These are phyloP conservation scores for Drymodes brunneopygia DNA, from an alignment of 2,113 vertebrate species.

Conservation along the genomic window DNA sequence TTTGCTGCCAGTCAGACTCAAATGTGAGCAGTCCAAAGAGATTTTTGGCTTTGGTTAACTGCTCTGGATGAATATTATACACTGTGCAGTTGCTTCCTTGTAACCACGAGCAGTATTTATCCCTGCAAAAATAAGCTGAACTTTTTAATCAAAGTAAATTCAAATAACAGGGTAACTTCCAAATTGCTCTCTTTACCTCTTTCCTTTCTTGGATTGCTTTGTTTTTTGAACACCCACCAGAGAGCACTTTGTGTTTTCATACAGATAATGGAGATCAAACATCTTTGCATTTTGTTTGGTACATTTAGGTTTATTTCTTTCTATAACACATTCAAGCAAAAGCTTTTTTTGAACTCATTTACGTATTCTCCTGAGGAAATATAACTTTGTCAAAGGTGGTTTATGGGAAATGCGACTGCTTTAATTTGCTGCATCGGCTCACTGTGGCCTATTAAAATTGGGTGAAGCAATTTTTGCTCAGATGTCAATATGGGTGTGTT, in stretches of 20 bases:
- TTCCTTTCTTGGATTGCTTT: neutral
- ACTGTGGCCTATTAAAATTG: neutral
- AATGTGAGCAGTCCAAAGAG: neutral
- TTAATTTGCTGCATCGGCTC: neutral
- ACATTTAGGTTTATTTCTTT: neutral
- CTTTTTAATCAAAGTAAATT: neutral
- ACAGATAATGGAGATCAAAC: neutral
- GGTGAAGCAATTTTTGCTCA: neutral
- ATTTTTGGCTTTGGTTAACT: neutral
- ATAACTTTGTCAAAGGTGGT: neutral
- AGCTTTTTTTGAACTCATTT: neutral
- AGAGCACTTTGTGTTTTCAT: neutral
- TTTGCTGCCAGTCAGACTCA: too few relatives aligned
- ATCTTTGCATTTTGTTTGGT: neutral
- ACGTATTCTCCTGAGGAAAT: neutral
- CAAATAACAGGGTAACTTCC: neutral
- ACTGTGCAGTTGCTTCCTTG: neutral
- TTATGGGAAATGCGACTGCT: neutral
- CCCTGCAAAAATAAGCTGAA: neutral
- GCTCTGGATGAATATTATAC: neutral
- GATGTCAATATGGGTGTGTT: neutral
- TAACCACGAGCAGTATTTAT: neutral
- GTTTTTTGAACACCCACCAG: neutral
- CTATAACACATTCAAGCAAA: neutral
- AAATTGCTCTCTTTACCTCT: neutral